These are phyloP conservation scores for Platyura marginata DNA, from an alignment of 1,140 invertebrate genomes.

Conservation along the genomic window DNA sequence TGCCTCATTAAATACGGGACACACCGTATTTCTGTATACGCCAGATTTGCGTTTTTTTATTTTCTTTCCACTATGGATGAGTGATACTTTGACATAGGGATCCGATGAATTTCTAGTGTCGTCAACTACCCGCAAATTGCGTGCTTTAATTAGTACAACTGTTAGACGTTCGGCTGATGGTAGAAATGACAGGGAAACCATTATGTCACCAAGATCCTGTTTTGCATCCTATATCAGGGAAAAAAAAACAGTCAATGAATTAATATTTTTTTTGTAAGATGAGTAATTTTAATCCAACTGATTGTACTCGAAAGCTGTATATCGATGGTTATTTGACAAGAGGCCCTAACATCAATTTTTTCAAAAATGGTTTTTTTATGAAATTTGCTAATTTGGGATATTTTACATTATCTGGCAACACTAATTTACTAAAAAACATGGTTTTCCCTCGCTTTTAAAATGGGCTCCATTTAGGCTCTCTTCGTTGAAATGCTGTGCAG, in stretches of 20 bases:
- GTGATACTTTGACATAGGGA: conserved; percentile 69
- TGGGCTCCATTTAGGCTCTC: too few species aligned
- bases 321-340: too few species aligned
- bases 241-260: conserved; percentile 1
- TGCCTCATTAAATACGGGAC: conserved; percentile 76
- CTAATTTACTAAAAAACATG: too few species aligned
- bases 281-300: too few species aligned
- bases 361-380: too few species aligned
- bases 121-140: conserved; percentile 36
- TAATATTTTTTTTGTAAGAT: background rate
- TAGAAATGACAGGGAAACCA: conserved; percentile 46
- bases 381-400: too few species aligned
- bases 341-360: too few species aligned
- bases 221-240: conserved; percentile 19
- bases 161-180: conserved; percentile 44
- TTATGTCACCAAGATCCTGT: conserved; percentile 37
- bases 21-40: conserved; percentile 64
- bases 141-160: conserved; percentile 42
- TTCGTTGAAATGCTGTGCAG: too few species aligned
- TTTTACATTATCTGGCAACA: too few species aligned
- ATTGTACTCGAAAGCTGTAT: too few species aligned
- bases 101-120: conserved; percentile 37
- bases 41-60: conserved; percentile 83
- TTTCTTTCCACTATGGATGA: conserved; percentile 55
- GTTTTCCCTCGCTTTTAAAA: too few species aligned